A percentile compares a stretch with the other conserved stretches of the same genome.
These are phyloP conservation scores for Heteronetta atricapilla DNA, from an alignment of 2,113 vertebrate genomes.

Conservation along the genomic window DNA sequence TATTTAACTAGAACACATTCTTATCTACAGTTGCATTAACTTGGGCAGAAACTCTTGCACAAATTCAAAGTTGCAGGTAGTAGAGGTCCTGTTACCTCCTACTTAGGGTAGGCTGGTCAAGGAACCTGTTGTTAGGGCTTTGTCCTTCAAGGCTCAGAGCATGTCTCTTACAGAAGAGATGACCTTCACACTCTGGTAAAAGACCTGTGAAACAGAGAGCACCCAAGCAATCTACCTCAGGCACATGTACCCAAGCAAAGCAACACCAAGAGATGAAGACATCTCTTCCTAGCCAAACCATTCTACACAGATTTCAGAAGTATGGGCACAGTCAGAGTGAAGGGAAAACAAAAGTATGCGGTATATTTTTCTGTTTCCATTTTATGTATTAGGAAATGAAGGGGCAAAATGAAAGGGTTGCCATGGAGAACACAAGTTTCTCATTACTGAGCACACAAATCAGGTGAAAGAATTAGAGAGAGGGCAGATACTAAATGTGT, in stretches of 20 bases:
- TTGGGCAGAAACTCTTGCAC: conserved; percentile 31
- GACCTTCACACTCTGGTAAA: not conserved
- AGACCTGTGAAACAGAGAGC: not conserved
- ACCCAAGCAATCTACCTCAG: not conserved
- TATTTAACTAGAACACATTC: conserved; percentile 76
- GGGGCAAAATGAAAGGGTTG: not conserved
- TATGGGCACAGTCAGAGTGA: not conserved
- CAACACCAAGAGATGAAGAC: not conserved
- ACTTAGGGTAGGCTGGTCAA: not conserved
- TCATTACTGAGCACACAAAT: not conserved
- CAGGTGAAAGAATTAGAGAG: not conserved
- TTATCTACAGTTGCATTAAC: conserved; percentile 64
- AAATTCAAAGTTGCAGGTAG: conserved; percentile 29
- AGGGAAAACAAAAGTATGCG: not conserved
- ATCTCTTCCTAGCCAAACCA: not conserved
- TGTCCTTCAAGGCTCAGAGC: not conserved
- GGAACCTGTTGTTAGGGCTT: not conserved
- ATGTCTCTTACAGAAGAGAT: not conserved
- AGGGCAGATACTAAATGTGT: not conserved
- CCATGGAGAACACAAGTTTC: not conserved
- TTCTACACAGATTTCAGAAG: not conserved
- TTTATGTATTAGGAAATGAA: not conserved
- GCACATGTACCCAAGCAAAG: not conserved
- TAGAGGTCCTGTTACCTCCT: not conserved
- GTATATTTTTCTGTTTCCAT: not conserved